phyloP scores from a whole-genome alignment of 1,140 invertebrate genomes.

The Octopus sinensis region DNA sequence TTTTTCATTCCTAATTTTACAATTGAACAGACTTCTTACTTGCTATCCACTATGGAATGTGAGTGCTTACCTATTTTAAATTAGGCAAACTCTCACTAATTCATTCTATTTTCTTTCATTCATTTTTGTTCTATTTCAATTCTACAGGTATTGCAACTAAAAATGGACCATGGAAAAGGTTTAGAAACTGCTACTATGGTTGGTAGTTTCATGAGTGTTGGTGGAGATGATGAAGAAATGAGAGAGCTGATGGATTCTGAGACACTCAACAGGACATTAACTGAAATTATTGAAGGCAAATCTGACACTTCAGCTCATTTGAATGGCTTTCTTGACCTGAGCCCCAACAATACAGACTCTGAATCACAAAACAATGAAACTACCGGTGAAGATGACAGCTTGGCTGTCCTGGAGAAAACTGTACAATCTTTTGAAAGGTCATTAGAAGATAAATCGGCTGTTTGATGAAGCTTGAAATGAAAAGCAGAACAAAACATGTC shows the following conservation, averaged over 20 bases:
- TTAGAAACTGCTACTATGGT: constrained; percentile 27
- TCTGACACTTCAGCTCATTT: constrained; percentile 19
- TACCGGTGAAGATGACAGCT: not conserved
- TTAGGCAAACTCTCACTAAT: constrained; percentile 1
- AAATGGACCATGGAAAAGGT: constrained; percentile 32
- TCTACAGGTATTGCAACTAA: constrained; percentile 49
- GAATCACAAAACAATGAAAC: not conserved
- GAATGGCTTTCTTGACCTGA: constrained; percentile 15
- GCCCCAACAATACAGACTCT: constrained; percentile 22
- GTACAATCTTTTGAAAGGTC: not conserved
- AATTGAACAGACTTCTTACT: no score
- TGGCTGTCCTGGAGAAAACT: not conserved
- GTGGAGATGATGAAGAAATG: constrained; percentile 41
- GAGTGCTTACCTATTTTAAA: no score
- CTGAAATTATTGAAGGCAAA: constrained; percentile 50
- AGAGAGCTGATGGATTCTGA: constrained; percentile 47
- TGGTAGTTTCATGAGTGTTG: constrained; percentile 30
- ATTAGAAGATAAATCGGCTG: not conserved
- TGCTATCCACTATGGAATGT: no score
- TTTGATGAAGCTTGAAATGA: no score
- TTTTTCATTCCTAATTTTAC: no score
- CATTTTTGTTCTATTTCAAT: not conserved
- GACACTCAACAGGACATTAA: constrained; percentile 46
- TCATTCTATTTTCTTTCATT: not conserved
- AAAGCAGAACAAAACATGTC: no score